A percentile compares a stretch with the other conserved stretches of the same genome.
phyloP scores from a whole-genome alignment of 2,888 invertebrate genomes.

The Kryphioiulus occultus region DNA sequence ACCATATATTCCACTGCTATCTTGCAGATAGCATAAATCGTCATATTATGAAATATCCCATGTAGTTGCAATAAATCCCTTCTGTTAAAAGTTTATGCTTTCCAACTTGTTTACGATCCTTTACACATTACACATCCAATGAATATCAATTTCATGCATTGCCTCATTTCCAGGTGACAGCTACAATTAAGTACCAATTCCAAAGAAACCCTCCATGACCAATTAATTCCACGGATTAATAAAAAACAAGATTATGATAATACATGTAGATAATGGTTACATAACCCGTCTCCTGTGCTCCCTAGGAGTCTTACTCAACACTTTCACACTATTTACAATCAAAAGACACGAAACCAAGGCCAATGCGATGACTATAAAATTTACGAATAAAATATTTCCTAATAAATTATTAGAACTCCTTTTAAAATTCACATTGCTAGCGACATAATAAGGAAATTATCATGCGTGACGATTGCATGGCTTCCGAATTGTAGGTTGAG shows the following conservation, averaged over 20 bases:
- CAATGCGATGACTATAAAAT: not conserved
- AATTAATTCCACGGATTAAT: not conserved
- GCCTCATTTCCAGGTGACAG: not conserved
- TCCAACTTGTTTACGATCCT: too few species aligned
- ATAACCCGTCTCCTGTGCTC: not conserved
- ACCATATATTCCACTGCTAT: too few species aligned
- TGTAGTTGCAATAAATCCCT: too few species aligned
- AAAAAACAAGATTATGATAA: not conserved
- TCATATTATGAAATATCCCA: too few species aligned
- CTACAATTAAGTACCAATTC: not conserved
- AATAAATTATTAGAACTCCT: not conserved
- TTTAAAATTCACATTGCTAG: not conserved
- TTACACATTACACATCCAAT: too few species aligned
- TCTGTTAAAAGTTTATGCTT: too few species aligned
- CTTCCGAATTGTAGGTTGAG: not conserved
- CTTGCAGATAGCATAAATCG: too few species aligned
- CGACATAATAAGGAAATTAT: not conserved
- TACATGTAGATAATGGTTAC: not conserved
- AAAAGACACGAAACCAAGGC: not conserved
- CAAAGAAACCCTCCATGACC: not conserved
- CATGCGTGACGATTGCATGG: not conserved
- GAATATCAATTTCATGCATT: not conserved
- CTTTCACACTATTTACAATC: not conserved
- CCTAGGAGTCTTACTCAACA: not conserved
- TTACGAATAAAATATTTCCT: not conserved